Evolutionary conservation across 2,888 invertebrate genomes (phyloP), one percentile per base, ranked within the genome.

Genomic region (Syrphus vitripennis): DNA sequence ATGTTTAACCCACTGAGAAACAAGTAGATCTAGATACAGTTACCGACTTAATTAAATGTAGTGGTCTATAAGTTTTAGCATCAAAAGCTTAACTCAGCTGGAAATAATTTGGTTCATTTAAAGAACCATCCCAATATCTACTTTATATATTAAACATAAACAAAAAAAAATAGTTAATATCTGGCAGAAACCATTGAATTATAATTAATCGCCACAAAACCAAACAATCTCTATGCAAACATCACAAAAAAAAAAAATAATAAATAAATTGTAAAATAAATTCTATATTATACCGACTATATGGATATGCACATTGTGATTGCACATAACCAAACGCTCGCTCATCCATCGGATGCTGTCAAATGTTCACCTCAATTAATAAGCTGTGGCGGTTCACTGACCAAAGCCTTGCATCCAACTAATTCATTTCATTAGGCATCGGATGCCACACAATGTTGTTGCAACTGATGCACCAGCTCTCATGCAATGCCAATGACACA

Each of bases 351-450:
- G 82, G 63, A 50, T 70, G 82, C 74, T 77, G 86, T 86, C 86
- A 86, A 86, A 74, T 72, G 63, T 78, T 86, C 65, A 86, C 86
- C 86, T 86, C 86, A 86, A 86, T 82, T 86, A 86, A 86, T 86
- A 86, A 86, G 86, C 77, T 78, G 82, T 82, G 86, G 86, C 86
- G 69, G 86, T 78, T 86, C 86, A 82, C 82, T 86, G 82, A 86
- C 86, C 86, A 82, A 82, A 74, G 74, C 29, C 74, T 74, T 74
- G 70, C 86, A 78, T 82, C 69, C 82, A 86, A 82, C 86, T 86
- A 82, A 86, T 86, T 86, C 86, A 86, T 81, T 86, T 86, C 86
- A 86, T 86, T 86, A 86, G 82, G 77, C 82, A 82, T 70, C 78
- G 77, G 69, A 72, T 67, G 80, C 80, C 76, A 76, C 76, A 81